phyloP scores from a whole-genome alignment of 2,888 invertebrate species.

The Yponomeuta malinellus region DNA sequence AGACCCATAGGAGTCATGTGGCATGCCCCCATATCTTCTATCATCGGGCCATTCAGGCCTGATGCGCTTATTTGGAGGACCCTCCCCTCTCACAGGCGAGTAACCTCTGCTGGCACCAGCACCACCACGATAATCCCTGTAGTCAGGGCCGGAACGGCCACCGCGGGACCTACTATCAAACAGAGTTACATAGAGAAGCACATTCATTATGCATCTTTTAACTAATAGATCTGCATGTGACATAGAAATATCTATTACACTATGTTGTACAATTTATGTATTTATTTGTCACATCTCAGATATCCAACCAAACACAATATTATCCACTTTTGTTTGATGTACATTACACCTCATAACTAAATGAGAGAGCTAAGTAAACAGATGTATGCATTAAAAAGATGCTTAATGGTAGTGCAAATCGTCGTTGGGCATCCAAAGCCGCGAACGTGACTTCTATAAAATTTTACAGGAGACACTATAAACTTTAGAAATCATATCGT shows the following conservation, averaged over 20 bases:
- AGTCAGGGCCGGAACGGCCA: constrained; percentile 84
- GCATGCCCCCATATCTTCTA: constrained; percentile 68
- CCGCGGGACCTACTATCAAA: constrained; percentile 60
- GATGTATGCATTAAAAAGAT: too few species aligned
- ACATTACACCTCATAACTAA: too few species aligned
- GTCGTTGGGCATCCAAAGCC: too few species aligned
- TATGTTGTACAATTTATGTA: not conserved
- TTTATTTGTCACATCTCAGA: too few species aligned
- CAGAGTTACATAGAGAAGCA: not conserved
- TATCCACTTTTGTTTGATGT: not conserved
- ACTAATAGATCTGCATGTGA: not conserved
- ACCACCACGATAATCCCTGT: constrained; percentile 84
- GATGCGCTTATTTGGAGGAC: constrained; percentile 86
- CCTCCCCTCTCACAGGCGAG: constrained; percentile 85
- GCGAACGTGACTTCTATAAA: too few species aligned
- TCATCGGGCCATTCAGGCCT: constrained; percentile 82
- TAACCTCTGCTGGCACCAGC: constrained; percentile 82
- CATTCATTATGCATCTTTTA: not conserved
- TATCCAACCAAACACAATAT: not conserved
- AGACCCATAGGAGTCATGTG: constrained; percentile 69
- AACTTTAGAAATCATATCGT: too few species aligned
- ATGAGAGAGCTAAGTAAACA: too few species aligned
- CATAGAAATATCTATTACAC: not conserved
- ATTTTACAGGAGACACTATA: too few species aligned
- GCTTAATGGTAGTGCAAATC: too few species aligned